Percentiles rank a stretch among this genome's conserved stretches.
These are phyloP conservation scores for Arbacia lixula DNA, from an alignment of 53 echinoderm and acorn worm species.

Conservation along the genomic window DNA sequence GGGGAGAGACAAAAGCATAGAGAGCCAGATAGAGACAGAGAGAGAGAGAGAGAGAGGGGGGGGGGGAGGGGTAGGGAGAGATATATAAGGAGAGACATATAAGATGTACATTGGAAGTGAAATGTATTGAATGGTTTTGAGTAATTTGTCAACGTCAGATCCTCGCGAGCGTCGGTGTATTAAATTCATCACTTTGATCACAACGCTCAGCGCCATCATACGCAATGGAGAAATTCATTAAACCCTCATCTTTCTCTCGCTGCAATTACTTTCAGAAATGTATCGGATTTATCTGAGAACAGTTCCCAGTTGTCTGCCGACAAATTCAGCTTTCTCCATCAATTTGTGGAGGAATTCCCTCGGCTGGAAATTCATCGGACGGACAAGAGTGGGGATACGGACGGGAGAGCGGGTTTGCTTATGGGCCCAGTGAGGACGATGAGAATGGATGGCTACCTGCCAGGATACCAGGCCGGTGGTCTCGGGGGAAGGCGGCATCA, in stretches of 20 bases:
- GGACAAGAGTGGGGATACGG: slow-evolving; percentile 1
- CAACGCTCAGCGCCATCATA: slow-evolving; percentile 5
- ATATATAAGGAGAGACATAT: not conserved
- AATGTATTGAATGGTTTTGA: slow-evolving; percentile 12
- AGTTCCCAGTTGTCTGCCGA: slow-evolving; percentile 21
- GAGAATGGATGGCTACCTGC: slow-evolving; percentile 15
- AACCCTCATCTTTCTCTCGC: slow-evolving; percentile 27
- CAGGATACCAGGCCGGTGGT: slow-evolving; percentile 5
- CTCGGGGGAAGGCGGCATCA: slow-evolving; percentile 25
- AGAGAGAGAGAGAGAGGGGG: slow-evolving; percentile 5
- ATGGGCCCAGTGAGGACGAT: not conserved
- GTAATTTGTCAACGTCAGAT: slow-evolving; percentile 9
- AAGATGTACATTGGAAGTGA: not conserved
- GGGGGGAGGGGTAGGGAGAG: not conserved
- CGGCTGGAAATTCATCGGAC: slow-evolving; percentile 15
- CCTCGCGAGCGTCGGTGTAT: slow-evolving; percentile 14
- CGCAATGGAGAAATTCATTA: slow-evolving; percentile 21
- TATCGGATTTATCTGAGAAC: slow-evolving; percentile 17
- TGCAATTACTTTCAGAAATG: slow-evolving; percentile 27
- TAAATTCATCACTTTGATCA: slow-evolving; percentile 34
- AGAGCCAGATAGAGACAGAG: not conserved
- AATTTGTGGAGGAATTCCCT: slow-evolving; percentile 27
- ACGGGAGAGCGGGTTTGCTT: not conserved
- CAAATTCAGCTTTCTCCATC: slow-evolving; percentile 33
- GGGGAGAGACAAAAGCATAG: not conserved